Conservation (phyloP, 2,113 vertebrate species). For the Sialia sialis region DNA sequence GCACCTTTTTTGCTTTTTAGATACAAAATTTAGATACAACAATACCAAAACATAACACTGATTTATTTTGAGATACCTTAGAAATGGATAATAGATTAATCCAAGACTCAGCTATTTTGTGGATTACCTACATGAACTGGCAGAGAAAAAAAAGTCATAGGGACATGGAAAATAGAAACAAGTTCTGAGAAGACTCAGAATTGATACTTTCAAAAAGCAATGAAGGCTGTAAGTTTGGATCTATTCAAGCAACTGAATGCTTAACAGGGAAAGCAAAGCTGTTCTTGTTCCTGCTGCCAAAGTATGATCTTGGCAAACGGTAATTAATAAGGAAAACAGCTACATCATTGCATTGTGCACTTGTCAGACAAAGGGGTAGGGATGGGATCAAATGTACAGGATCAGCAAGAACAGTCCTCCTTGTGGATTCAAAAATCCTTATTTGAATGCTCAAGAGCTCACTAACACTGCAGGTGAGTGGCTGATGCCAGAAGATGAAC, state of each 20-base stretch:
- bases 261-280: not conserved
- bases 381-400: not conserved
- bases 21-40: not conserved
- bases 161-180: not conserved
- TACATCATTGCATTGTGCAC: no score
- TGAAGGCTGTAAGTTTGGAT: not conserved
- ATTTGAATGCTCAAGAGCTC: not conserved
- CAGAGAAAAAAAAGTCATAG: not conserved
- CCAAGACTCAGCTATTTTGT: not conserved
- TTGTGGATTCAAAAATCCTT: not conserved
- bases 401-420: no score
- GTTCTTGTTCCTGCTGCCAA: not conserved
- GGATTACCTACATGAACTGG: not conserved
- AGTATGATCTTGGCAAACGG: not conserved
- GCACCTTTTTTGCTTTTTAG: not conserved
- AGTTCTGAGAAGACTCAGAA: not conserved
- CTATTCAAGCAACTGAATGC: not conserved
- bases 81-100: not conserved
- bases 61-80: not conserved
- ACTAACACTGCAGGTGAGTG: not conserved
- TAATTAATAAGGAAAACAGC: not conserved
- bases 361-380: not conserved
- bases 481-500: not conserved
- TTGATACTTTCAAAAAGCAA: not conserved
- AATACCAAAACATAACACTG: no score